Base-by-base conservation (phyloP, 2,113 vertebrate species). In the Dicrurus megarhynchus region DNA sequence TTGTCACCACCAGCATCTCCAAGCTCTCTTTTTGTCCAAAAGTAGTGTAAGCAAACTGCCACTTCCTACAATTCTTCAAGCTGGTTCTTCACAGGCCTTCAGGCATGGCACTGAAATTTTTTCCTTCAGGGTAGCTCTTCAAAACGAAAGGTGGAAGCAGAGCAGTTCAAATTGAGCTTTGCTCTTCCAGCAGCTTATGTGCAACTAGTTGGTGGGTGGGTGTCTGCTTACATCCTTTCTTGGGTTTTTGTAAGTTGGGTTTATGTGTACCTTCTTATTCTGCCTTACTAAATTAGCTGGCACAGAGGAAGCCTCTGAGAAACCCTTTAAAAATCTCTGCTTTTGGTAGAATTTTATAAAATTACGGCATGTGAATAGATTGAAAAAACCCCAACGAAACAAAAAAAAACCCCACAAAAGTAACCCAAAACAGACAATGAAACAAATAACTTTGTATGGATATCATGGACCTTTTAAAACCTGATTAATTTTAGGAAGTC, bases 241-340 rank as follows among this genome's bases (percentile, higher is more conserved):
- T 87, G 68, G 16, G 17, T 37, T 90, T 59, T 91, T 97, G 41
- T 53, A 69, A 73, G 28, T 69, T 91, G 50, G 47, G 32, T 71
- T 91, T 94, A 22, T 7, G 3, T 84, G 68, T 70, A 92, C 52
- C 20, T 86, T 93, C 37, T n/a, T 95, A 81, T 44, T 94, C 90
- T 94, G 95, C 88, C 85, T 96, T 95, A 88, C 46, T 93, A 64
- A 92, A 70, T 84, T 81, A 81, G 90, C 92, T 92, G 85, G 95
- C 93, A 93, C 56, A 84, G 96, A 71, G 71, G 47, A 90, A 74
- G 70, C 92, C 84, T 95, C 96, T 96, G 92, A 95, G 77, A 95
- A 94, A 84, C 55, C 46, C 27, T 80, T 91, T 53, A 26, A 84
- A 91, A 91, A 79, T 55, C 26, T 85, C 50, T 79, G 39, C 33